Conservation (phyloP, 1,140 invertebrate species). For the Sitodiplosis mosellana region DNA sequence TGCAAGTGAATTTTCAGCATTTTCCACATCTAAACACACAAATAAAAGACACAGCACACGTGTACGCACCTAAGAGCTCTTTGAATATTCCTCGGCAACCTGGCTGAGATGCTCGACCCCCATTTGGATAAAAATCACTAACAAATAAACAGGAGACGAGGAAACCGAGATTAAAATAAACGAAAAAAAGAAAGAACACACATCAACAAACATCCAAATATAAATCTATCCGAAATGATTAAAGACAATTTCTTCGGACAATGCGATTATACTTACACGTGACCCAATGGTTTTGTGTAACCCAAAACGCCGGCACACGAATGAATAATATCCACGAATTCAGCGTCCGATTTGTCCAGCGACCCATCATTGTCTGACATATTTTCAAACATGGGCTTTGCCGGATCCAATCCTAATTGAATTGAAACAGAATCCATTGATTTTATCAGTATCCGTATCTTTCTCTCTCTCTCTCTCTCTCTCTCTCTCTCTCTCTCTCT, state of each 20-base stretch:
- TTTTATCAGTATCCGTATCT: too few species aligned
- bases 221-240: background rate
- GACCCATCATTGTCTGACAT: conserved; percentile 18
- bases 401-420: conserved; percentile 35
- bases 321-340: conserved; percentile 35
- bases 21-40: too few species aligned
- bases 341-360: conserved; percentile 38
- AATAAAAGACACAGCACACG: conserved; percentile 53
- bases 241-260: conserved; percentile 2
- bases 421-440: background rate
- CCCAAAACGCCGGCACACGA: background rate
- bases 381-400: conserved; percentile 33
- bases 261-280: conserved; percentile 7
- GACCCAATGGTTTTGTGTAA: background rate
- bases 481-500: too few species aligned
- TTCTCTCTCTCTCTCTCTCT: too few species aligned
- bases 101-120: conserved; percentile 40
- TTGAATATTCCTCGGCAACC: conserved; percentile 35
- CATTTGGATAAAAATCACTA: conserved; percentile 28
- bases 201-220: background rate
- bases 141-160: too few species aligned
- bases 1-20: conserved; percentile 33
- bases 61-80: conserved; percentile 63
- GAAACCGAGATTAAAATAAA: background rate
- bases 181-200: too few species aligned